Evolutionary conservation across 2,113 vertebrate genomes (phyloP), one percentile per base, ranked within the genome.

Genomic region (Pagrus major): DNA sequence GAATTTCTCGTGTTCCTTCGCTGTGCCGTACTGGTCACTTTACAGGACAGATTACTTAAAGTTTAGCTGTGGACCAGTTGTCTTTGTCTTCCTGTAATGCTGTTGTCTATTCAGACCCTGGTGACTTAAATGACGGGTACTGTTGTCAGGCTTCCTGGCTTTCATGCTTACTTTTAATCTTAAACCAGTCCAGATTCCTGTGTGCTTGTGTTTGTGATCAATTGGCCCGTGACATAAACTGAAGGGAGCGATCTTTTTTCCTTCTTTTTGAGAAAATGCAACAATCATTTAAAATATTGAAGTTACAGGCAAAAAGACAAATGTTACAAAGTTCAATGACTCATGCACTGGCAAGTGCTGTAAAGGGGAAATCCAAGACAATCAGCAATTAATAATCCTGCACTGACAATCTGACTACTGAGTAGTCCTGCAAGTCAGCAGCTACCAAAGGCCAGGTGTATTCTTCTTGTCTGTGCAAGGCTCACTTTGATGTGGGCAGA

Each of bases 1-100:
- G 81, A 69, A 80, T 47, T 46, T 51, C 63, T 20, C 78, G 51
- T n/a, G 18, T 66, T 67, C 54, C 60, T n/a, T 68, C 68, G 25
- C 61, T 71, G 46, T 58, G 66, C 74, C 69, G 25, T 11, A 39
- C 29, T 82, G 67, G 72, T 86, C 70, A 82, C 78, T 70, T 73
- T 65, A 61, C n/a, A 14, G 60, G 71, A 59, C 21, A 44, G 35
- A 44, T 56, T 56, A 84, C 41, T 71, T 42, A 10, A 31, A 51
- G n/a, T 37, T 25, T 33, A 42, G 39, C 15, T 44, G 42, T 37
- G 51, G 54, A 58, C 52, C 14, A 52, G 18, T 47, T 51, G 39
- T 74, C 31, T 39, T 60, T 74, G 61, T 54, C 58, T 51, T 0
- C 55, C 21, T 21, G 21, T 55, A 4, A 67, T 61, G 16, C 12